Evolutionary conservation across 2,888 invertebrate species (phyloP).

Genomic region (Eudemis profundana): DNA sequence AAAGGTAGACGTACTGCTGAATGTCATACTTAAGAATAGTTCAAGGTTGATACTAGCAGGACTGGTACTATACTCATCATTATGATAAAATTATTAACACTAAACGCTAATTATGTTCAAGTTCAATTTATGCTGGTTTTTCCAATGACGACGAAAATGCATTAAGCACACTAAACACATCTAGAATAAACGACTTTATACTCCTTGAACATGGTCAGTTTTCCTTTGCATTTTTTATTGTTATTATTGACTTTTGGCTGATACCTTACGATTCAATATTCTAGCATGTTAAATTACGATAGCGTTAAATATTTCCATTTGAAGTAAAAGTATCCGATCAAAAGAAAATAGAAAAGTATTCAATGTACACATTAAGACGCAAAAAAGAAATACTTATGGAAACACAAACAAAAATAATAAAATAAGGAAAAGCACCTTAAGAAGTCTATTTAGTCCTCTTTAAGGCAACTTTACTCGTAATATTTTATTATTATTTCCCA

Average conservation of each 20-base stretch:
- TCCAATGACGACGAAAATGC: too few species aligned
- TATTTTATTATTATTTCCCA: not conserved
- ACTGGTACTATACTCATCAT: not conserved
- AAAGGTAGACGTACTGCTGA: not conserved
- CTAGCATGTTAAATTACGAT: too few species aligned
- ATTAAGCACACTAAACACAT: too few species aligned
- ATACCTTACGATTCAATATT: too few species aligned
- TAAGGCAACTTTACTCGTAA: not conserved
- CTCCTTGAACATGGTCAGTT: too few species aligned
- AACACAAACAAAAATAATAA: not conserved
- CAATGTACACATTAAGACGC: conserved; percentile 7
- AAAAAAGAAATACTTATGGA: conserved; percentile 19
- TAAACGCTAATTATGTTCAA: too few species aligned
- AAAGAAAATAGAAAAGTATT: conserved; percentile 7
- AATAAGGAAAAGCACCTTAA: conserved; percentile 5
- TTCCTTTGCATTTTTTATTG: too few species aligned
- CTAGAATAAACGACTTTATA: too few species aligned
- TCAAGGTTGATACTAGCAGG: conserved; percentile 1
- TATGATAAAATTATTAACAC: not conserved
- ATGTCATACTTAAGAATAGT: conserved; percentile 9
- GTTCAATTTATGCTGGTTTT: too few species aligned
- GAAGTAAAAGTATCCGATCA: not conserved
- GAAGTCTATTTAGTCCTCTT: not conserved
- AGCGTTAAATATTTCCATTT: not conserved
- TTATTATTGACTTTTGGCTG: too few species aligned